Base-by-base conservation (phyloP, 2,888 invertebrate species). In the Philopedon plagiatum region DNA sequence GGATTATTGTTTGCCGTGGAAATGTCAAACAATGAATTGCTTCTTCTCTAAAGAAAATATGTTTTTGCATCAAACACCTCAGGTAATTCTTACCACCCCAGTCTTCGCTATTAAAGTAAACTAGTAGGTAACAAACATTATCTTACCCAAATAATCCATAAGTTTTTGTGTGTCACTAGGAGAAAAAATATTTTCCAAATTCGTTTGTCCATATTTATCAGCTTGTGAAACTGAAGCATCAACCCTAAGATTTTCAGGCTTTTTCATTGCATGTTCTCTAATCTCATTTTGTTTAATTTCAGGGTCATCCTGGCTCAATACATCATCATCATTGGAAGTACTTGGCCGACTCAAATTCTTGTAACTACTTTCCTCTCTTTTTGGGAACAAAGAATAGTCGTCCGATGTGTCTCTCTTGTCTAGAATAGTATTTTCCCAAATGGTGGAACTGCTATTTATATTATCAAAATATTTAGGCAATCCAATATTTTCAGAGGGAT, bases 221-320 rank as follows among this genome's bases (percentile, higher is more conserved):
- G 34, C 23, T 9, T 34, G 21, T 37, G 58, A n/a, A 21, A 11
- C 37, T 21, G 39, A n/a, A 0, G 4, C 26, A 21, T 34, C 13
- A 26, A n/a, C n/a, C n/a, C 4, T n/a, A 21, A 49, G 29, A 46
- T 56, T 56, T 11, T 56, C 69, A 23, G 61, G n/a, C 51, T 32
- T 56, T 74, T 56, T 62, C 67, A 72, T 57, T 68, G 67, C 46
- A 67, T 73, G 46, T 69, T 79, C 76, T 51, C 75, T 76, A 15
- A 80, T 74, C 57, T 81, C 78, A 73, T 79, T 80, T 32, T 76
- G 77, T 41, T 77, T 76, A 51, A 80, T 70, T 74, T 81, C 81
- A 21, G 80, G 79, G 73, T 82, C 76, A 60, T 81, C 81, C 49
- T 78, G 57, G 44, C 76, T 61, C 29, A 65, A 26, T n/a, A n/a